Base-by-base conservation (phyloP, 2,797 vertebrate species). In the Hirundo rustica region DNA sequence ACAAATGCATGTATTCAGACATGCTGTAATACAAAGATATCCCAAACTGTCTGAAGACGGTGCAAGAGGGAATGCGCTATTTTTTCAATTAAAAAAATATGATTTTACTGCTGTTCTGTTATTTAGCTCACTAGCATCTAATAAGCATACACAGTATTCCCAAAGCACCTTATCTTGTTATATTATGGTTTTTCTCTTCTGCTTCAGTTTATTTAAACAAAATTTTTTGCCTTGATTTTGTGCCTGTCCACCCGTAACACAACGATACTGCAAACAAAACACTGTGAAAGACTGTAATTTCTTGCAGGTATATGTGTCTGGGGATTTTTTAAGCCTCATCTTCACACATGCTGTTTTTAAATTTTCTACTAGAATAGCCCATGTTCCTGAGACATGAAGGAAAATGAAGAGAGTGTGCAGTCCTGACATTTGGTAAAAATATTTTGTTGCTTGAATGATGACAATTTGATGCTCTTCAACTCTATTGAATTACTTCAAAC, bases 11-110 rank as follows among this genome's bases (percentile, higher is more conserved):
- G 10, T 74, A 62, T 94, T 87, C 66, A 89, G 45, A 77, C 16
- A 36, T 85, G 27, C 7, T 74, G 44, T 32, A 94, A 78, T 54
- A 71, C 36, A 66, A 65, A 72, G 45, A 54, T 53, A 92, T 83
- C 26, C 54, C 54, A 58, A 54, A 20, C 13, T 62, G 27, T 62
- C 54, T 79, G 84, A 96, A 88, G 26, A 88, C 1, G 0, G 30
- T 83, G 21, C 42, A 89, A 92, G 48, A 71, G 44, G 30, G 42
- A 90, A 89, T 62, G 36, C 55, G 26, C 16, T 48, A 27, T 83
- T 91, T 94, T 88, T 93, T 87, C 62, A 89, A 79, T 78, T 87
- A 82, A 89, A 93, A 85, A 61, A 71, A 76, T 77, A 38, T 20
- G 3, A 15, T 92, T 94, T 82, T 74, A 78, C 70, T 81, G 29